A percentile compares a stretch with the other conserved stretches of the same genome.
phyloP scores from a whole-genome alignment of 1,140 invertebrate species.

The Caligus rogercresseyi region DNA sequence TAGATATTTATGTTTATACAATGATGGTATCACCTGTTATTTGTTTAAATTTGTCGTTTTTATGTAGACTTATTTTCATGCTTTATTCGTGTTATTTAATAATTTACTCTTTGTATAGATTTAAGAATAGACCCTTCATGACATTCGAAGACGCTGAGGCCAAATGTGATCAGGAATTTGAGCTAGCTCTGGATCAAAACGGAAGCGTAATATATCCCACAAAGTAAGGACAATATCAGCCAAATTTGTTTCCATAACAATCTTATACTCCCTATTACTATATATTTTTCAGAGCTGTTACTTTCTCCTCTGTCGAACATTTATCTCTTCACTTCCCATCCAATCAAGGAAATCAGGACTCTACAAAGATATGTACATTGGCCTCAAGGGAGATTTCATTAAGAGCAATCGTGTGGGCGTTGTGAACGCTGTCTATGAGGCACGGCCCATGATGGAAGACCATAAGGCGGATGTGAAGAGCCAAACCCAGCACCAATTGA shows the following conservation, averaged over 20 bases:
- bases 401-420: slow-evolving; percentile 62
- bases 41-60: too few species aligned
- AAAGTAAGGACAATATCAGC: slow-evolving; percentile 41
- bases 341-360: slow-evolving; percentile 58
- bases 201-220: slow-evolving; percentile 68
- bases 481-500: background rate
- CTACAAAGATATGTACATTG: slow-evolving; percentile 76
- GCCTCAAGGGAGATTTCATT: slow-evolving; percentile 77
- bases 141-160: slow-evolving; percentile 63
- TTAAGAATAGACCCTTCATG: slow-evolving; percentile 78
- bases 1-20: too few species aligned
- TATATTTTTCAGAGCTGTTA: slow-evolving; percentile 49
- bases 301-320: slow-evolving; percentile 69
- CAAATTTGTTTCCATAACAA: background rate
- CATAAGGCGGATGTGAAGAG: slow-evolving; percentile 45
- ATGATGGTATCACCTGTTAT: too few species aligned
- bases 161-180: slow-evolving; percentile 76
- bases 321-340: slow-evolving; percentile 69
- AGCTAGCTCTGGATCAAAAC: slow-evolving; percentile 52
- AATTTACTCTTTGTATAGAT: slow-evolving; percentile 36
- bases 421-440: slow-evolving; percentile 72
- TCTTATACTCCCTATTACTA: background rate
- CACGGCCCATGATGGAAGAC: slow-evolving; percentile 60
- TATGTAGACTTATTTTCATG: too few species aligned
- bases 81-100: background rate